phyloP scores from a whole-genome alignment of 2,888 invertebrate genomes.

The Hydraecia micacea region DNA sequence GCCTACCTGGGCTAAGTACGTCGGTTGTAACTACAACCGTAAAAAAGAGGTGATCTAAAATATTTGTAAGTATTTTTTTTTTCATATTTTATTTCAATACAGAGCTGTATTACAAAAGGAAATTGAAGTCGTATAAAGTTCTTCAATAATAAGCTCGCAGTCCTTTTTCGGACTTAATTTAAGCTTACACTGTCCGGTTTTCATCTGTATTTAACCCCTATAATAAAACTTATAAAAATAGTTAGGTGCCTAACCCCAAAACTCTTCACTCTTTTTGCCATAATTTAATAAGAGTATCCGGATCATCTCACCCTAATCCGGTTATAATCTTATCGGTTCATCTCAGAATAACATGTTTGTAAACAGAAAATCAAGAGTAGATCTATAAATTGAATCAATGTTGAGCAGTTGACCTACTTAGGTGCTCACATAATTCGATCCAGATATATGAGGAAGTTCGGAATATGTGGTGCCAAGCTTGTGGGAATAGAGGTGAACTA shows the following conservation, averaged over 20 bases:
- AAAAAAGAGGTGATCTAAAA: background rate
- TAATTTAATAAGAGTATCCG: background rate
- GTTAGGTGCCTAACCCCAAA: background rate
- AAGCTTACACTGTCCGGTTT: background rate
- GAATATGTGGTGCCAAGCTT: background rate
- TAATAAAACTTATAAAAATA: slow-evolving; percentile 10
- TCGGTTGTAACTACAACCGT: background rate
- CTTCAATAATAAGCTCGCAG: slow-evolving; percentile 4
- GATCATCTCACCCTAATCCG: background rate
- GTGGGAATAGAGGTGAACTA: background rate
- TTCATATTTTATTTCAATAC: too few species aligned
- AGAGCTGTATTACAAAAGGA: background rate
- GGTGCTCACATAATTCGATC: background rate
- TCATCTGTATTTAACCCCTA: background rate
- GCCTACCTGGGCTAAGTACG: too few species aligned
- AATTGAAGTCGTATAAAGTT: background rate
- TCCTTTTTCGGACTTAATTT: background rate
- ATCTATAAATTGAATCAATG: slow-evolving; percentile 35
- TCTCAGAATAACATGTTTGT: slow-evolving; percentile 14
- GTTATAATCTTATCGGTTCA: slow-evolving; percentile 12
- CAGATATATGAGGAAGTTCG: background rate
- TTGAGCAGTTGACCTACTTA: slow-evolving; percentile 25
- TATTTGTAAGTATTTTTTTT: background rate
- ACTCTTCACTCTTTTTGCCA: background rate
- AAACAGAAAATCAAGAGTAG: slow-evolving; percentile 32